Base-by-base conservation (phyloP, 2,797 vertebrate genomes). In the Lycodopsis pacificus region DNA sequence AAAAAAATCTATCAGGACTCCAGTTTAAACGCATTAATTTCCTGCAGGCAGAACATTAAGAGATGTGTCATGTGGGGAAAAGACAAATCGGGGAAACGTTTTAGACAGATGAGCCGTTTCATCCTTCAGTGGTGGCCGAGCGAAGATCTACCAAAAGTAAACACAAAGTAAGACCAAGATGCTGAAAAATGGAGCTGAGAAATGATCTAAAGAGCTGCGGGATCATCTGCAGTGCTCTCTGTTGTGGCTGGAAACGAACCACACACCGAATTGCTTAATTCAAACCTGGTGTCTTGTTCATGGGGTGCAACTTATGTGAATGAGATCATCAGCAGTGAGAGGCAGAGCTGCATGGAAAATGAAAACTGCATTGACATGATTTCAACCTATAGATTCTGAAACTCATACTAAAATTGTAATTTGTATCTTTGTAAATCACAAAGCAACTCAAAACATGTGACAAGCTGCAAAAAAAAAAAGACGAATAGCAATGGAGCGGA, bases 241-340 rank as follows among this genome's bases (percentile, higher is more conserved):
- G 64, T 79, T 86, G 83, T 88, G 80, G 86, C 77, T 86, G 77
- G 61, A 86, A 82, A 81, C 76, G 40, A 86, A 90, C 77, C 68
- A 51, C 68, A 75, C 62, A 57, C 61, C 48, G 65, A 30, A 48
- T 49, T 58, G 57, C 77, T 85, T 92, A 89, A 93, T 92, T 91
- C 72, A 89, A 89, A 92, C 84, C 90, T 70, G 48, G 56, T 92
- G 92, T 76, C 58, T 53, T 69, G 70, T 81, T 87, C 80, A 70
- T 85, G 80, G 74, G 67, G 59, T 73, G 40, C 44, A 72, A 74
- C 69, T 72, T 51, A 77, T 77, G 66, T 63, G 74, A 75, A 83
- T 90, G 88, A 93, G 82, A 73, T 90, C 88, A 91, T 89, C 80
- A 49, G 65, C 65, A 69, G 40, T 7, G 48, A 76, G 32, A 70